Percentiles rank a stretch among this genome's conserved stretches.
phyloP scores from a whole-genome alignment of 2,113 vertebrate species.

The Centropristis striata region DNA sequence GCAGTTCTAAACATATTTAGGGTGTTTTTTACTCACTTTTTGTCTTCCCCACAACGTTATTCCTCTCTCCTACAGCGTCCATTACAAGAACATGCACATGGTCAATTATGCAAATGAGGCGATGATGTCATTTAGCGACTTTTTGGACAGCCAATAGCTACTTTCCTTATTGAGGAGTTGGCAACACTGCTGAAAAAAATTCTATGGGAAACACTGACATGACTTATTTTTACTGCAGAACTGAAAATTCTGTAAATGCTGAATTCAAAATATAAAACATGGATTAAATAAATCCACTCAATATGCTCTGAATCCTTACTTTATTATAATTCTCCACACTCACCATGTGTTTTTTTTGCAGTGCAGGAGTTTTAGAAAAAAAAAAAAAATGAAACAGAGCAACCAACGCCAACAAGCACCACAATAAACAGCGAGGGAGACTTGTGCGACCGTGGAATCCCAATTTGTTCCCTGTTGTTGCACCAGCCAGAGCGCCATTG shows the following conservation, averaged over 20 bases:
- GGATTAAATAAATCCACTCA: neutral
- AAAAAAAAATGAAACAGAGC: slow-evolving; percentile 25
- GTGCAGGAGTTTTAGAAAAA: slow-evolving; percentile 19
- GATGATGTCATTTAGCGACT: too few species aligned
- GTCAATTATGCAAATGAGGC: too few species aligned
- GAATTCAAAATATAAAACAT: neutral
- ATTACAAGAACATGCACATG: too few species aligned
- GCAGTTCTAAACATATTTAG: too few species aligned
- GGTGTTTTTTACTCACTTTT: too few species aligned
- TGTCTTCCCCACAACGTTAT: too few species aligned
- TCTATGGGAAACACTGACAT: too few species aligned
- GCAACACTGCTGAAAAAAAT: neutral
- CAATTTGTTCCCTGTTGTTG: slow-evolving; percentile 72
- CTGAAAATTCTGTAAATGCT: neutral
- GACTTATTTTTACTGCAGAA: neutral
- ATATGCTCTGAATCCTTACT: neutral
- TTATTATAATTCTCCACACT: neutral
- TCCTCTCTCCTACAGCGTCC: too few species aligned
- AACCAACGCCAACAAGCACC: slow-evolving; percentile 24
- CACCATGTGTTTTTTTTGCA: slow-evolving; percentile 2
- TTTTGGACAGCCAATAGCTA: too few species aligned
- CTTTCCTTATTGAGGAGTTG: neutral
- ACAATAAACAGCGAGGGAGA: slow-evolving; percentile 38
- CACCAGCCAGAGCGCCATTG: slow-evolving; percentile 55
- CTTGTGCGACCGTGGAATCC: slow-evolving; percentile 71